Base-by-base conservation (phyloP, 2,113 vertebrate genomes). In the Grammomys dolichurus region DNA sequence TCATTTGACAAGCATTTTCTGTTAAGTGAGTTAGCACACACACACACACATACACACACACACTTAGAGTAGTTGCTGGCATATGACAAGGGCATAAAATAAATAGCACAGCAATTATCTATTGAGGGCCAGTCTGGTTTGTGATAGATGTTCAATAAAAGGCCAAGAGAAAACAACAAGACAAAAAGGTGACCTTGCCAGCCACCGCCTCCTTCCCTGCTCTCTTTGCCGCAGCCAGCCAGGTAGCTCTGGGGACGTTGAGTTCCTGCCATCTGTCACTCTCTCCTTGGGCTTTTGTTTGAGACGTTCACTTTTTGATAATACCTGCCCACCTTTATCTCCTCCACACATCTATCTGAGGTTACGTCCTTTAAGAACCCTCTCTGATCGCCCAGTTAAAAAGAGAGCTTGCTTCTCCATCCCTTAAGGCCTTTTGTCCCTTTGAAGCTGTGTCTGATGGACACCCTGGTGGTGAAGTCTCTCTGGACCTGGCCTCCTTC, bases 361-460 rank as follows among this genome's bases (percentile, higher is more conserved):
- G 48, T 11, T 58, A 33, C 88, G 60, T 95, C 94, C 90, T 93
- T 85, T 75, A 10, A 70, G 86, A 86, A 90, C 82, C 72, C 43
- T 86, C 77, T 36, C 60, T 48, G 60, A 87, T 75, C 75, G 16
- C 26, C 73, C n/a, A 67, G 7, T 13, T 17, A 76, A 65, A 82
- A 81, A 65, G 81, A 28, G 24, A n/a, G 11, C 48, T 58, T 22
- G 26, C 17, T 76, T 33, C 43, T 84, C 60, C 60, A 89, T 78
- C 24, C 20, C 28, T 48, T 13, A 22, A 19, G 14, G 20, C 58
- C 28, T 1, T 17, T 33, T 87, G 56, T 12, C 28, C 3, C 28
- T 77, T 26, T 0, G 14, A 46, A 26, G 76, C 86, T 36, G 7
- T 1, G 40, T 67, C 10, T 17, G 22, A 33, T 26, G 46, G 63